Percentiles rank a stretch among this genome's conserved stretches.
These are phyloP conservation scores for Lasioglossum pauxillum DNA, from an alignment of 2,888 invertebrate genomes.

Conservation along the genomic window DNA sequence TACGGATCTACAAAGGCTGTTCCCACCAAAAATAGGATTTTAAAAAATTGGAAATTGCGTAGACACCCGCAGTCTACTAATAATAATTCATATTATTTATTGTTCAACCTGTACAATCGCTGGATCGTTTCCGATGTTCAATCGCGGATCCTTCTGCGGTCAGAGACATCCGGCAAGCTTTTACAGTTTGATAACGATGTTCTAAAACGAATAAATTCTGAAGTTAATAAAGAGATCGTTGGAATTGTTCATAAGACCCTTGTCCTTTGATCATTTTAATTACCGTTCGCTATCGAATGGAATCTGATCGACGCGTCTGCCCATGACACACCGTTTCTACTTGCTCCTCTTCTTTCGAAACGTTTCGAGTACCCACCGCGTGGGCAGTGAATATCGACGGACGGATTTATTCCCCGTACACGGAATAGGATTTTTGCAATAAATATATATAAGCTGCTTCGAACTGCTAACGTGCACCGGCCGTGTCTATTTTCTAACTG, in stretches of 20 bases:
- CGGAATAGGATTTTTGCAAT: not conserved
- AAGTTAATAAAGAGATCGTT: not conserved
- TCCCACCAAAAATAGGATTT: no score
- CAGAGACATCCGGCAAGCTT: not conserved
- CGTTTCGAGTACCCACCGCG: not conserved
- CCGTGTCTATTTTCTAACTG: constrained; percentile 1
- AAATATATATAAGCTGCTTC: not conserved
- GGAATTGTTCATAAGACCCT: not conserved
- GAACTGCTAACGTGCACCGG: not conserved
- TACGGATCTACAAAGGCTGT: no score
- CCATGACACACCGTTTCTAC: not conserved
- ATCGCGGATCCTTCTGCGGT: not conserved
- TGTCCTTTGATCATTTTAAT: not conserved
- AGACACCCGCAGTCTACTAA: no score
- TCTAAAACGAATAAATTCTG: not conserved
- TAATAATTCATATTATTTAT: not conserved
- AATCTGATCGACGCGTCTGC: not conserved
- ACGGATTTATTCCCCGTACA: not conserved
- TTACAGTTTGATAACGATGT: not conserved
- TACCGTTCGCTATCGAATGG: not conserved
- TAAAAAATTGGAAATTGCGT: no score
- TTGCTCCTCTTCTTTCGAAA: not conserved
- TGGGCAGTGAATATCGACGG: not conserved
- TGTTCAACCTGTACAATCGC: not conserved
- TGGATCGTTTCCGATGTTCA: not conserved